Evolutionary conservation across 2,888 invertebrate genomes (phyloP).

Genomic region (Lagria hirta): DNA sequence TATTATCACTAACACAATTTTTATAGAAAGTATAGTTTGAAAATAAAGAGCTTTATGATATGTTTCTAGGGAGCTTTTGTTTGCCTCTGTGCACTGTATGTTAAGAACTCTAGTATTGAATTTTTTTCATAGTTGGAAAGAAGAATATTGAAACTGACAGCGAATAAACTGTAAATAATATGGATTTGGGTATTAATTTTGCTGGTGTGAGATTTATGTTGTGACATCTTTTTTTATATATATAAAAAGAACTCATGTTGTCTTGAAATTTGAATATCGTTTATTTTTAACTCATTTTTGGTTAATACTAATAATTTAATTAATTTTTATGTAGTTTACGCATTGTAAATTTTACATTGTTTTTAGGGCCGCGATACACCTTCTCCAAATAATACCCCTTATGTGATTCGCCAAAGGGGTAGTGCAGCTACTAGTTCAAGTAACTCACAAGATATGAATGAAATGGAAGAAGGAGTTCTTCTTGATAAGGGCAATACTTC

Average conservation of each 20-base stretch:
- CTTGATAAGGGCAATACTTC: constrained; percentile 43
- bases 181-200: constrained; percentile 15
- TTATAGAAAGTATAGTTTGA: too few species aligned
- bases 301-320: too few species aligned
- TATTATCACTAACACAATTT: too few species aligned
- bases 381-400: constrained; percentile 78
- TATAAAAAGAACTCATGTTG: too few species aligned
- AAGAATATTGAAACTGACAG: constrained; percentile 18
- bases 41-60: too few species aligned
- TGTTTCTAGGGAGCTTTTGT: too few species aligned
- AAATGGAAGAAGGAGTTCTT: constrained; percentile 57
- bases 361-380: constrained; percentile 65
- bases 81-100: too few species aligned
- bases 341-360: constrained; percentile 4
- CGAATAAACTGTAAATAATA: constrained; percentile 14
- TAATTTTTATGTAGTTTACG: neutral
- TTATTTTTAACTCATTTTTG: too few species aligned
- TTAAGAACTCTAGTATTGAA: too few species aligned
- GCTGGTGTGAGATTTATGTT: neutral
- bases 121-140: constrained; percentile 24
- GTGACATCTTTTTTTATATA: too few species aligned
- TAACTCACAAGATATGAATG: constrained; percentile 53
- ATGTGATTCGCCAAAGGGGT: constrained; percentile 77
- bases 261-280: too few species aligned
- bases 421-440: constrained; percentile 58